phyloP scores from a whole-genome alignment of 2,888 invertebrate genomes.

The Galeopsomyia nigrocyanea region DNA sequence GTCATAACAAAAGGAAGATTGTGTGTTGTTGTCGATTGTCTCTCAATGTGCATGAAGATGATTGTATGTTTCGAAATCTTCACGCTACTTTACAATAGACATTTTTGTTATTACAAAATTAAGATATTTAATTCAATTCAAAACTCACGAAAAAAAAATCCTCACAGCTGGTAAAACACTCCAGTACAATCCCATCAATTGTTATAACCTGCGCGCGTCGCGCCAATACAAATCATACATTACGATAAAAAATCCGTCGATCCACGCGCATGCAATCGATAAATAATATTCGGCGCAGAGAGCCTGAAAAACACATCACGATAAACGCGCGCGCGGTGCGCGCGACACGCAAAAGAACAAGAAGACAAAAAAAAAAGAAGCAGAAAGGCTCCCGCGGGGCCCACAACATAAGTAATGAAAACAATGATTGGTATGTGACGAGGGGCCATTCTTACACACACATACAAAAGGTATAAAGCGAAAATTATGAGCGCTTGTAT shows the following conservation, averaged over 20 bases:
- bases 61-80: too few relatives aligned
- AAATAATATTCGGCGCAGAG: constrained; percentile 34
- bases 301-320: constrained; percentile 24
- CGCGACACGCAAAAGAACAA: background rate
- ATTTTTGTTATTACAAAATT: too few relatives aligned
- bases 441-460: constrained; percentile 61
- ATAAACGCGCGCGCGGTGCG: constrained; percentile 31
- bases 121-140: too few relatives aligned
- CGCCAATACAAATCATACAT: constrained; percentile 43
- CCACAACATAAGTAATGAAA: constrained; percentile 62
- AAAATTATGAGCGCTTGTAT: constrained; percentile 44
- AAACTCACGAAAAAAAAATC: too few relatives aligned
- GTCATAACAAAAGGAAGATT: too few relatives aligned
- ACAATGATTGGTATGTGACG: constrained; percentile 67
- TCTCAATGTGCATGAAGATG: too few relatives aligned
- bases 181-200: constrained; percentile 39
- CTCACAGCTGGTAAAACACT: background rate
- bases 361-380: too few relatives aligned
- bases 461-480: constrained; percentile 26
- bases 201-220: constrained; percentile 9
- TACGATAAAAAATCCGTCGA: constrained; percentile 30
- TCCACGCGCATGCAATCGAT: constrained; percentile 30
- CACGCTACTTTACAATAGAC: too few relatives aligned
- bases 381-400: background rate
- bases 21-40: too few relatives aligned